Percentiles rank a stretch among this genome's conserved stretches.
Conservation (phyloP, 2,888 invertebrate species). For the Amphimallon solstitiale region DNA sequence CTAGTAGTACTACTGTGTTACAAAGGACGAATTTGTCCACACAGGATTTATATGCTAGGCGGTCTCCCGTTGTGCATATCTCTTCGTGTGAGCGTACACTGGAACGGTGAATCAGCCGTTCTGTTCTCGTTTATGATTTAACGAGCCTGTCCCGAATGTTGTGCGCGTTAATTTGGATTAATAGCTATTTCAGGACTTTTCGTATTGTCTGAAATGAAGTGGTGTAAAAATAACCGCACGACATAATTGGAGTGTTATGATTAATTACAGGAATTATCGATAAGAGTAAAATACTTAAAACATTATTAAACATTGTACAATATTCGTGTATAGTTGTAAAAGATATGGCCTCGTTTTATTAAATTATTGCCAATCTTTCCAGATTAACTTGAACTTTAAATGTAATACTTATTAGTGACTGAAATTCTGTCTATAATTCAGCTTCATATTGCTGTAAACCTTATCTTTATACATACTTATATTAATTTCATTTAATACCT, state of each 20-base stretch:
- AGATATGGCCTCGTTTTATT: too few relatives aligned
- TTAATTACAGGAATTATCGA: conserved; percentile 20
- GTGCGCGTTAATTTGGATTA: conserved; percentile 32
- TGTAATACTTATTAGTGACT: too few relatives aligned
- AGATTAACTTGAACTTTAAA: too few relatives aligned
- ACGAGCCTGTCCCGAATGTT: conserved; percentile 30
- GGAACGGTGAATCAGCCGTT: conserved; percentile 20
- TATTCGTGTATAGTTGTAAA: neutral
- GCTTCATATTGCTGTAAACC: too few relatives aligned
- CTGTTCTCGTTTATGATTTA: conserved; percentile 32
- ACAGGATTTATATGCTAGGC: conserved; percentile 28
- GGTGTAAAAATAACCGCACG: conserved; percentile 31
- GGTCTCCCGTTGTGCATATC: conserved; percentile 17
- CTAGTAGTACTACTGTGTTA: conserved; percentile 12
- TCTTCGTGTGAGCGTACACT: conserved; percentile 5
- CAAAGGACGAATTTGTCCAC: conserved; percentile 33
- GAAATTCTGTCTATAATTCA: too few relatives aligned
- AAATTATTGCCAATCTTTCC: too few relatives aligned
- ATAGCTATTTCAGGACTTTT: conserved; percentile 32
- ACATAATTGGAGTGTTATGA: conserved; percentile 28
- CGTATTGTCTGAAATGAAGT: conserved; percentile 32
- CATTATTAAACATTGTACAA: neutral
- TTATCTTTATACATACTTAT: too few relatives aligned
- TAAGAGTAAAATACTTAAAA: neutral
- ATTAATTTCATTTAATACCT: too few relatives aligned